phyloP scores from a whole-genome alignment of 2,797 vertebrate genomes.

The Danio albolineatus region DNA sequence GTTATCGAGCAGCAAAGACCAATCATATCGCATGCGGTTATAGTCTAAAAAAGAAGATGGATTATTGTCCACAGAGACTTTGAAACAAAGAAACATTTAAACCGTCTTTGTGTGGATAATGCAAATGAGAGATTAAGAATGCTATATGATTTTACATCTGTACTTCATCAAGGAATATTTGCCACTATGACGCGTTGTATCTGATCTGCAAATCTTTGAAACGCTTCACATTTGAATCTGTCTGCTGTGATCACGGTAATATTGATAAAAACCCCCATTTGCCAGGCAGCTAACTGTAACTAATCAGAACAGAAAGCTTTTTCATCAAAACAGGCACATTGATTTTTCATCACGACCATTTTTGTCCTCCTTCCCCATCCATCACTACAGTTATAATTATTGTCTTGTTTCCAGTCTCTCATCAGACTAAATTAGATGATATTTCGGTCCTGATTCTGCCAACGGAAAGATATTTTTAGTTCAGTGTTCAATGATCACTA shows the following conservation, averaged over 20 bases:
- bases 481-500: neutral
- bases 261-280: slow-evolving; percentile 44
- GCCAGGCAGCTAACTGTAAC: slow-evolving; percentile 28
- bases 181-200: neutral
- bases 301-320: slow-evolving; percentile 50
- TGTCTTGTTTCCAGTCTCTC: slow-evolving; percentile 31
- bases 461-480: slow-evolving; percentile 21
- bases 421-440: slow-evolving; percentile 33
- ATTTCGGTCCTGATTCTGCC: slow-evolving; percentile 21
- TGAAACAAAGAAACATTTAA: slow-evolving; percentile 21
- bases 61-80: slow-evolving; percentile 16
- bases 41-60: slow-evolving; percentile 42
- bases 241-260: slow-evolving; percentile 28
- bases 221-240: slow-evolving; percentile 31
- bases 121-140: neutral
- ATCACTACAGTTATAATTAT: slow-evolving; percentile 41
- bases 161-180: neutral
- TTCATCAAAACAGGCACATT: slow-evolving; percentile 36
- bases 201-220: slow-evolving; percentile 24
- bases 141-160: neutral
- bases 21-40: slow-evolving; percentile 40
- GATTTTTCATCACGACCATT: slow-evolving; percentile 47
- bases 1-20: slow-evolving; percentile 67
- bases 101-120: neutral
- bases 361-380: slow-evolving; percentile 22